Evolutionary conservation across 92 coral and sea anemone genomes (phyloP).

Genomic region (Phymanthus crucifer): DNA sequence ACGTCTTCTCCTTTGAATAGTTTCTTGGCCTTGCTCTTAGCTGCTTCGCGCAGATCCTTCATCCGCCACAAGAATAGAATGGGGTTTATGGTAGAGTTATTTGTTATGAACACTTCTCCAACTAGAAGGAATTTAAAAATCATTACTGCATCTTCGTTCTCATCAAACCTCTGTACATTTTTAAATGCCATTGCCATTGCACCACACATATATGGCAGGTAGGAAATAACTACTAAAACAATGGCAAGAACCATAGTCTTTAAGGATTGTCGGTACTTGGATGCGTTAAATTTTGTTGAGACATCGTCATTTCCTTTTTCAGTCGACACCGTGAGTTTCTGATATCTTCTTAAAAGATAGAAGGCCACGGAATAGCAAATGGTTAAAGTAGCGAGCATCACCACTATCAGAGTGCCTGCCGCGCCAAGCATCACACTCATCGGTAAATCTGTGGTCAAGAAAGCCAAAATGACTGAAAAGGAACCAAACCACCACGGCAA

Average conservation of each 20-base stretch:
- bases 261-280: background rate
- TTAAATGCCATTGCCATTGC: background rate
- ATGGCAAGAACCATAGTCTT: background rate
- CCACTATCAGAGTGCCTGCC: background rate
- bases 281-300: background rate
- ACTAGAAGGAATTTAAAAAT: background rate
- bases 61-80: background rate
- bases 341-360: background rate
- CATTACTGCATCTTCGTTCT: background rate
- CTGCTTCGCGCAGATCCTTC: background rate
- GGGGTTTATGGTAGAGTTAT: background rate
- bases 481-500: background rate
- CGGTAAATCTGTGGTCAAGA: background rate
- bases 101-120: background rate
- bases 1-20: background rate
- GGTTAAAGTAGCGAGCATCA: background rate
- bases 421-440: background rate
- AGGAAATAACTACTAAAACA: background rate
- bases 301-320: background rate
- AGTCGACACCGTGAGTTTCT: background rate
- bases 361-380: background rate
- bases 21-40: background rate
- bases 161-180: background rate
- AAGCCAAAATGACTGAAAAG: background rate
- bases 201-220: background rate